A percentile compares a stretch with the other conserved stretches of the same genome.
phyloP scores from a whole-genome alignment of 2,113 vertebrate genomes.

The Eolophus roseicapilla region DNA sequence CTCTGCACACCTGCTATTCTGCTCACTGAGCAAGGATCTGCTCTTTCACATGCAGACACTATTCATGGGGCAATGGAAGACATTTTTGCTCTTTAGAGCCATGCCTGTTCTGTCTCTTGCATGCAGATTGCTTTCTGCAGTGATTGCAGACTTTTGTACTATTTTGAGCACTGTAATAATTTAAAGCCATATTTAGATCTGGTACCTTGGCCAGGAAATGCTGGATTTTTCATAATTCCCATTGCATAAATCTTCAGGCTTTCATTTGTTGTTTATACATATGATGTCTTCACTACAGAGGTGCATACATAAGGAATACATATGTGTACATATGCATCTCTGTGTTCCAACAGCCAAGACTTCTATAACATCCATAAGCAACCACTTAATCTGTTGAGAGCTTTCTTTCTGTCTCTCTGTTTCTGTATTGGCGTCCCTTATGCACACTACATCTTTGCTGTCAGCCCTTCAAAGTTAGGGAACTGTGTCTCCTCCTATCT shows the following conservation, averaged over 20 bases:
- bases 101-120: background rate
- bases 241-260: background rate
- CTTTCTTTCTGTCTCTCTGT: background rate
- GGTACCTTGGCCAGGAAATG: background rate
- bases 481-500: background rate
- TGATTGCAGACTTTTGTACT: background rate
- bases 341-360: background rate
- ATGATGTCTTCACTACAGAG: background rate
- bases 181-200: background rate
- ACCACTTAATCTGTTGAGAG: background rate
- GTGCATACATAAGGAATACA: background rate
- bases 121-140: background rate
- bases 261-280: background rate
- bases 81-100: background rate
- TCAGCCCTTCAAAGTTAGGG: background rate
- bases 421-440: background rate
- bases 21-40: background rate
- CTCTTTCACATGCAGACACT: background rate
- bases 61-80: background rate
- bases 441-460: background rate
- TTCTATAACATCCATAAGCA: background rate
- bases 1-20: accelerated
- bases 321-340: background rate
- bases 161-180: background rate
- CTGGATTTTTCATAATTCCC: background rate